Evolutionary conservation across 1,140 invertebrate species (phyloP).

Genomic region (Saccostrea echinata): DNA sequence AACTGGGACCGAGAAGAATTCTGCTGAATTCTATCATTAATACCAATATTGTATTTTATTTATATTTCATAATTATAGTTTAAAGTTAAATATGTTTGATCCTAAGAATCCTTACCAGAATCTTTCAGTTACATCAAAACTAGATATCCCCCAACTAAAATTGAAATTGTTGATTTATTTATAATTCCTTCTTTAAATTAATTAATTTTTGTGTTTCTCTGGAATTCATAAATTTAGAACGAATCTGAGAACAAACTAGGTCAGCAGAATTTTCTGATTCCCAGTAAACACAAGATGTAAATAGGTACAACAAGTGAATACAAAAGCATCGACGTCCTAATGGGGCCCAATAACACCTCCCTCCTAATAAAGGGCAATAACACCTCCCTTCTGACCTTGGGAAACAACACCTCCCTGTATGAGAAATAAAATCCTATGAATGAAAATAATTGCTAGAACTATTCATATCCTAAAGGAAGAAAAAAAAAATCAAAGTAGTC

Average conservation of each 20-base stretch:
- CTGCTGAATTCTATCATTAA: not conserved
- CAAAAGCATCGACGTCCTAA: not conserved
- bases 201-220: too few species aligned
- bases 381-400: not conserved
- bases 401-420: not conserved
- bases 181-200: too few species aligned
- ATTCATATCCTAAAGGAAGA: not conserved
- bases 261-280: conserved; percentile 19
- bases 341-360: not conserved
- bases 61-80: not conserved
- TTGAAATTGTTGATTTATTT: not conserved
- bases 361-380: not conserved
- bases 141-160: not conserved
- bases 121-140: not conserved
- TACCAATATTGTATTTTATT: not conserved
- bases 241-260: not conserved
- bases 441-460: not conserved
- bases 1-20: not conserved
- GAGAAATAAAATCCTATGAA: not conserved
- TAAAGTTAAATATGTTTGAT: not conserved
- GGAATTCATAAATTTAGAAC: too few species aligned
- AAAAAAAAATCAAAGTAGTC: too few species aligned
- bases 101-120: not conserved
- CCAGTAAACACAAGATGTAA: not conserved
- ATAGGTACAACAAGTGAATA: not conserved